A percentile compares a stretch with the other conserved stretches of the same genome.
Conservation (phyloP, 1,140 invertebrate species). For the Harpegnathos saltator region DNA sequence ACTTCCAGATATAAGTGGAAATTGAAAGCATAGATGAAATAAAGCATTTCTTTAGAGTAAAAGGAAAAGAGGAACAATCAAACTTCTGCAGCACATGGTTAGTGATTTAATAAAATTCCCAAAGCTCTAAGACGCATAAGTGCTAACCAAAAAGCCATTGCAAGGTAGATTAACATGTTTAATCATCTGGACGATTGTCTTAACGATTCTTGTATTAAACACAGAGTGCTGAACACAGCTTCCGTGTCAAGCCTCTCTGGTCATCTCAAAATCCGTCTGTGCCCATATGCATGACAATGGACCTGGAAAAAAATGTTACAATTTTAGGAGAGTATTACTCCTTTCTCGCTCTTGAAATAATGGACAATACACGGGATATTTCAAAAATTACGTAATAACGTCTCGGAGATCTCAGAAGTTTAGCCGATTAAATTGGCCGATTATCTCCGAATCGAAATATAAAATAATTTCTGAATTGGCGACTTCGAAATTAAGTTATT, state of each 20-base stretch:
- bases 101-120: constrained; percentile 18
- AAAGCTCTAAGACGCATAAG: constrained; percentile 54
- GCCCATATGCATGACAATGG: constrained; percentile 70
- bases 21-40: neutral
- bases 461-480: constrained; percentile 9
- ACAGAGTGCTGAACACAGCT: constrained; percentile 68
- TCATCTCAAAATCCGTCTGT: constrained; percentile 75
- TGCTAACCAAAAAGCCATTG: constrained; percentile 67
- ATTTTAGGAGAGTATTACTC: constrained; percentile 73
- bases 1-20: neutral
- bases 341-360: constrained; percentile 20
- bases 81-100: constrained; percentile 10
- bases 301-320: constrained; percentile 77
- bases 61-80: constrained; percentile 41
- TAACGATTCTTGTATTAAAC: constrained; percentile 67
- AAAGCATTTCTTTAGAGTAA: neutral
- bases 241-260: constrained; percentile 72
- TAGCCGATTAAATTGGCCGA: neutral
- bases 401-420: constrained; percentile 1
- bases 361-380: constrained; percentile 44
- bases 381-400: neutral
- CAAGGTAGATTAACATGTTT: constrained; percentile 66
- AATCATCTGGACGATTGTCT: constrained; percentile 68
- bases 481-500: neutral
- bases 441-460: constrained; percentile 5